These are phyloP conservation scores for Coleophora flavipennella DNA, from an alignment of 2,888 invertebrate species.

Conservation along the genomic window DNA sequence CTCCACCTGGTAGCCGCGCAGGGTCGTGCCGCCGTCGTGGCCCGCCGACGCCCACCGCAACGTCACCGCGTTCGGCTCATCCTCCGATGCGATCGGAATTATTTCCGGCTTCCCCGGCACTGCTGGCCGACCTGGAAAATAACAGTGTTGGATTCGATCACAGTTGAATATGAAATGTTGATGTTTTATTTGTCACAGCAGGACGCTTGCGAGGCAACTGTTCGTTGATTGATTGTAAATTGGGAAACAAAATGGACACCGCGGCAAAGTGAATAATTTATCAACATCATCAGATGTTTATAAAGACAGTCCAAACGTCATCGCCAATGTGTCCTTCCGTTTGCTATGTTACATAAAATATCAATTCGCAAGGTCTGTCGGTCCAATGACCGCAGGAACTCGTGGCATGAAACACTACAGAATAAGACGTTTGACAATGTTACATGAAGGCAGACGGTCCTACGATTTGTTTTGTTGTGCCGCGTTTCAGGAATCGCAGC, in stretches of 20 bases:
- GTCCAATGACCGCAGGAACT: conserved; percentile 26
- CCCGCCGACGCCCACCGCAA: conserved; percentile 87
- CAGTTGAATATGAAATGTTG: no score
- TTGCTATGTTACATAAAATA: no score
- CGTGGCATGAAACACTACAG: conserved; percentile 57
- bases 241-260: no score
- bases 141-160: no score
- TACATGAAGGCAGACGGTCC: conserved; percentile 59
- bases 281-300: no score
- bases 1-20: conserved; percentile 88
- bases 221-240: no score
- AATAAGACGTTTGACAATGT: conserved; percentile 64
- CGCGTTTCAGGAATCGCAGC: conserved; percentile 60
- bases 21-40: conserved; percentile 89
- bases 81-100: conserved; percentile 78
- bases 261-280: no score
- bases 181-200: no score
- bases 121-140: conserved; percentile 80
- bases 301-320: no score
- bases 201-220: no score
- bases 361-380: neutral
- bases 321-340: no score
- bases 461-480: conserved; percentile 71
- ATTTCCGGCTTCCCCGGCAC: conserved; percentile 88
- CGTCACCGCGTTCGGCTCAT: conserved; percentile 86